Percentiles rank a stretch among this genome's conserved stretches.
These are phyloP conservation scores for Lanistes nyassanus DNA, from an alignment of 1,140 invertebrate genomes.

Conservation along the genomic window DNA sequence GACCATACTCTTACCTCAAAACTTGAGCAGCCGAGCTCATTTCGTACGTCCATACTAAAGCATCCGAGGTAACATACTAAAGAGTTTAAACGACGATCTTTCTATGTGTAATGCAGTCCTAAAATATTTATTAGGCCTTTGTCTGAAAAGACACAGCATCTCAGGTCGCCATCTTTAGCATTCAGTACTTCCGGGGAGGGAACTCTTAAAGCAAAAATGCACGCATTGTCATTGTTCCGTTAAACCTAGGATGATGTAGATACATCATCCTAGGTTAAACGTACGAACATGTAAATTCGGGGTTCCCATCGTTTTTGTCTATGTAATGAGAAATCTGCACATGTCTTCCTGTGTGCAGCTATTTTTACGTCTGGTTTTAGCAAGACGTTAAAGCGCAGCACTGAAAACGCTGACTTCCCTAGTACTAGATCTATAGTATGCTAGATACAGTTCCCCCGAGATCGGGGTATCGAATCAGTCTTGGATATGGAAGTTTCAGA, in stretches of 20 bases:
- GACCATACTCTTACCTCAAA: slow-evolving; percentile 41
- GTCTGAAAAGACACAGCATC: background rate
- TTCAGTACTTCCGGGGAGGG: slow-evolving; percentile 3
- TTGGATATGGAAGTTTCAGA: background rate
- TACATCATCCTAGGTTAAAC: too few relatives aligned
- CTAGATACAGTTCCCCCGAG: background rate
- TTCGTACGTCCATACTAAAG: slow-evolving; percentile 14
- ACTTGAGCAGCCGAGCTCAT: slow-evolving; percentile 57
- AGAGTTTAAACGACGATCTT: background rate
- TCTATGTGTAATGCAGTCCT: background rate
- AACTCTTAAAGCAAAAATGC: slow-evolving; percentile 6
- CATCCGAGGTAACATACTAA: background rate
- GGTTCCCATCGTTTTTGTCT: too few relatives aligned
- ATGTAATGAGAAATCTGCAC: too few relatives aligned
- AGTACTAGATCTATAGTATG: background rate
- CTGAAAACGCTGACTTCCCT: background rate
- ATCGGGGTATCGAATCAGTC: background rate
- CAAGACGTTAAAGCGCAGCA: background rate
- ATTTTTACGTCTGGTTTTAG: too few relatives aligned
- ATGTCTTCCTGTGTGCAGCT: too few relatives aligned
- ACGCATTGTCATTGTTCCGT: slow-evolving; percentile 1
- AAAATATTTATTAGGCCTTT: background rate
- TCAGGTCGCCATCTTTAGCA: slow-evolving; percentile 1
- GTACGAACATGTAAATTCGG: too few relatives aligned
- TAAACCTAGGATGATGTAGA: too few relatives aligned